Evolutionary conservation across 2,888 invertebrate genomes (phyloP), one percentile per base, ranked within the genome.

Genomic region (Galerucella pusilla): DNA sequence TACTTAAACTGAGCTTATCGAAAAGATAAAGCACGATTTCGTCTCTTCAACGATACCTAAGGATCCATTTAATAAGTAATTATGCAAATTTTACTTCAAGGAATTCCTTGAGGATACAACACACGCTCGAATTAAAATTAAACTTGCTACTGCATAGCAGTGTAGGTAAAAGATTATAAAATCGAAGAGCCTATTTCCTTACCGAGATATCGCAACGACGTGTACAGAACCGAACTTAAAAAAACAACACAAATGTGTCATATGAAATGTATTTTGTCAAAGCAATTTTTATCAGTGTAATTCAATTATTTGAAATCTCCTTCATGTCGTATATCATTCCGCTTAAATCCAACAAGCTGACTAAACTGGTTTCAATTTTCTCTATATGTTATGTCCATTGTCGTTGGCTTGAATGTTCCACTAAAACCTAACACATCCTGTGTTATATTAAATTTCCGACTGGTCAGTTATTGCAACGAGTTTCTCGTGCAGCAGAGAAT

Each of bases 21-120:
- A 64, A 54, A 65, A 81, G 82, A 83, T 83, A 82, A 76, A 81
- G 80, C 81, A 82, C 81, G 83, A 78, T 78, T 81, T 82, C 79
- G 82, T 83, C 82, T 81, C 78, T 80, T 76, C 77, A 78, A 77
- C 76, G 80, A 81, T 80, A 82, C 77, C 74, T 73, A 75, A 74
- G 78, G 70, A 79, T 80, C 78, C 82, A 79, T 81, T 83, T 82
- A 81, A 83, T 83, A 79, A 79, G 80, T 81, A 83, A 82, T 83
- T 83, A 83, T 83, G 83, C 75, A 83, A 83, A 83, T 83, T 80
- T 76, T 75, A 80, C 72, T 75, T 76, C 64, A 67, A 65, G 67
- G 66, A 71, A 71, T 49, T 71, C 71, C 65, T 71, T 20, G 25
- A 71, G 65, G 65, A 49, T 46, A 65, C 71, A 57, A 65, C 76